Base-by-base conservation (phyloP, 2,797 vertebrate species). In the Gadopsis bispinosus region DNA sequence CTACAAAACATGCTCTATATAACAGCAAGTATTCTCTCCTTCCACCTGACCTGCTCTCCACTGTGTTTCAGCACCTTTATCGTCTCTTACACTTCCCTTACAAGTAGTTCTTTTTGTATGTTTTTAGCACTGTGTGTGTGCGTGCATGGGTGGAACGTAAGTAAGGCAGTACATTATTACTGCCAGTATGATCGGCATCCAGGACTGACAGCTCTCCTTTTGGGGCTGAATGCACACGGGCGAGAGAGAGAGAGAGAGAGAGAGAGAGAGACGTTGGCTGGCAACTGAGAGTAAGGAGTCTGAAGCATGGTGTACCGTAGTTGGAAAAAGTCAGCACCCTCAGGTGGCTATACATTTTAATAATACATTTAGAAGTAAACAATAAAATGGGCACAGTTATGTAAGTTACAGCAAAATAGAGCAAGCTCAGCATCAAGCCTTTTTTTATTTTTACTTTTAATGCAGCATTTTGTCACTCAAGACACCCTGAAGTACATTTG, bases 151-250 rank as follows among this genome's bases (percentile, higher is more conserved):
- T 2, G 0, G 54, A 62, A 70, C 58, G 59, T 48, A 37, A 75
- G 65, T 67, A 29, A 58, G 75, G 33, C 29, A 29, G 79, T 62
- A 67, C 83, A 72, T 91, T 77, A 89, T 91, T 90, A 88, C 65
- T 64, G 68, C 31, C 11, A 29, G 77, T 37, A 35, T 87, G 87
- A 88, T 63, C 80, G 84, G 73, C 77, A 85, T 83, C 69, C 64
- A 69, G 79, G 81, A 85, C 87, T 91, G 86, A 87, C 87, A 84
- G 87, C 76, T 85, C 77, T 86, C 63, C 81, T 77, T 89, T 79
- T 77, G 60, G 69, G 80, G 81, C 66, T 65, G 75, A 82, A 71
- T 79, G 83, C 81, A 86, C 83, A 83, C 20, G 14, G 71, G 70
- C 63, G 67, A 69, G 35, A 37, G 35, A 37, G 6, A 37, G 35